These are phyloP conservation scores for Caenorhabditis briggsae DNA, from an alignment of 1,140 invertebrate species.

Conservation along the genomic window DNA sequence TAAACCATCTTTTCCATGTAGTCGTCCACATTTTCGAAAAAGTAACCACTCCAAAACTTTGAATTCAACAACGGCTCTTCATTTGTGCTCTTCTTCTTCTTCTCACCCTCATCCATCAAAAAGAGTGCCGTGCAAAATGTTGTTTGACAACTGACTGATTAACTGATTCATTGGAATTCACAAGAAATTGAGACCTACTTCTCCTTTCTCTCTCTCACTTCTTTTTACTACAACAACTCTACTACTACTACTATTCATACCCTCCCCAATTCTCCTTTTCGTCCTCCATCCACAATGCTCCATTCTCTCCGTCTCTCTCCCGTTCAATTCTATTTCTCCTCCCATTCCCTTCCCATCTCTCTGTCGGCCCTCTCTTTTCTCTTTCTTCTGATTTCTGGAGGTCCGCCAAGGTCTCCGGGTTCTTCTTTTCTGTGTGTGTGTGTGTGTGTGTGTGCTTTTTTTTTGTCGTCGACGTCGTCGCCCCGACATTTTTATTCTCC, in stretches of 20 bases:
- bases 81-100: neutral
- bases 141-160: conserved; percentile 53
- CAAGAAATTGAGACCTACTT: conserved; percentile 51
- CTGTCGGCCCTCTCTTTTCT: conserved; percentile 26
- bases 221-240: conserved; percentile 11
- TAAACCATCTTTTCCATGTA: too few relatives aligned
- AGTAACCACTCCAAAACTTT: too few relatives aligned
- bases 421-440: conserved; percentile 49
- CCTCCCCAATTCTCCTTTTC: conserved; percentile 36
- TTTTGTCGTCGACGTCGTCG: conserved; percentile 47
- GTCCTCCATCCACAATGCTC: conserved; percentile 46
- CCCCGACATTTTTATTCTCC: conserved; percentile 55
- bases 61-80: too few relatives aligned
- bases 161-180: conserved; percentile 46
- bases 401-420: conserved; percentile 54
- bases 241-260: conserved; percentile 51
- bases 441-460: conserved; percentile 44
- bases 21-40: too few relatives aligned
- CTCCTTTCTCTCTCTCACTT: conserved; percentile 3
- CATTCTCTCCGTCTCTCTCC: neutral
- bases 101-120: conserved; percentile 40
- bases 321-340: neutral
- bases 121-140: neutral
- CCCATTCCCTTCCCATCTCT: neutral
- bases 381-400: conserved; percentile 49